A percentile compares a stretch with the other conserved stretches of the same genome.
Conservation (phyloP, 2,113 vertebrate genomes). For the Arenaria interpres region DNA sequence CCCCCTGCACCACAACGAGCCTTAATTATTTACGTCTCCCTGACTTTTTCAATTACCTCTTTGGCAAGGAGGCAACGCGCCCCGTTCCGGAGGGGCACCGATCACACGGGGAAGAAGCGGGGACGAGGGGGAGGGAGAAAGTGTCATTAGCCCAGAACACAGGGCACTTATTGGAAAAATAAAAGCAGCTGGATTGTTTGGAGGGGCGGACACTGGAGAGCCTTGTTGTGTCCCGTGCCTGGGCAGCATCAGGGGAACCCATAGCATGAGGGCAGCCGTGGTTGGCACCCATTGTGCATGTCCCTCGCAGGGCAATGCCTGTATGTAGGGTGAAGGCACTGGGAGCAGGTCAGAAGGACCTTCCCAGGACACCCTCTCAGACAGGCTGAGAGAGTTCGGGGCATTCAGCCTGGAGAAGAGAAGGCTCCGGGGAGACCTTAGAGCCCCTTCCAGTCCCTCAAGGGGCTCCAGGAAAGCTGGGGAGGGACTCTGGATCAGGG, state of each 20-base stretch:
- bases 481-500: not conserved
- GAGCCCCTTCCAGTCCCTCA: not conserved
- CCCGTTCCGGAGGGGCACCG: not conserved
- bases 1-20: not conserved
- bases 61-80: not conserved
- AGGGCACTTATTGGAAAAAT: not conserved
- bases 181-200: not conserved
- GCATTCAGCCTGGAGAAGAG: not conserved
- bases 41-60: not conserved
- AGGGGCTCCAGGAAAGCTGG: not conserved
- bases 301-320: accelerated
- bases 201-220: not conserved
- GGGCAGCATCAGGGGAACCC: not conserved
- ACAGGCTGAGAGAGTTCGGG: not conserved
- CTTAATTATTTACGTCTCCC: conserved; percentile 31
- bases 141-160: not conserved
- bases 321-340: accelerated
- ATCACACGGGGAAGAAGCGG: not conserved
- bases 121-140: not conserved
- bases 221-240: accelerated
- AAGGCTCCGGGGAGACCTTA: not conserved
- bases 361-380: not conserved
- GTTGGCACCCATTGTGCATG: not conserved
- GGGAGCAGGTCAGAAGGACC: not conserved
- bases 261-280: accelerated